A percentile compares a stretch with the other conserved stretches of the same genome.
Conservation (phyloP, 2,888 invertebrate genomes). For the Phortica okadai region DNA sequence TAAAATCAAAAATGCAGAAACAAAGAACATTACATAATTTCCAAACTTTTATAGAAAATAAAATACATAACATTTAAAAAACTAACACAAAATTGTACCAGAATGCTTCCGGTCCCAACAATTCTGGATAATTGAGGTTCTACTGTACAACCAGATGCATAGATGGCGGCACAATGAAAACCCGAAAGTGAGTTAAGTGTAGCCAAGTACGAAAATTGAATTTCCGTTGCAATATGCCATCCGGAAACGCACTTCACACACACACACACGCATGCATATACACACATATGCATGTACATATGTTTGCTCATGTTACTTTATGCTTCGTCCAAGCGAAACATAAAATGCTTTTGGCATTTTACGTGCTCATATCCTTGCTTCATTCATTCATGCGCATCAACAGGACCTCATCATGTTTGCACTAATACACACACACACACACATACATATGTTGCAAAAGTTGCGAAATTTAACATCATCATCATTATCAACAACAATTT, state of each 20-base stretch:
- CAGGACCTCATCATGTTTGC: constrained; percentile 11
- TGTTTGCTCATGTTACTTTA: neutral
- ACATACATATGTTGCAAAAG: constrained; percentile 18
- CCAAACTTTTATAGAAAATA: too few species aligned
- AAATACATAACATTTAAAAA: too few species aligned
- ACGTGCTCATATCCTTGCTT: neutral
- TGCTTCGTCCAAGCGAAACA: neutral
- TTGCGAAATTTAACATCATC: constrained; percentile 13
- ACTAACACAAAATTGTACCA: too few species aligned
- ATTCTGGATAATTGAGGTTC: too few species aligned
- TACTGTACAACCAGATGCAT: neutral
- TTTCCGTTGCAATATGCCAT: constrained; percentile 49
- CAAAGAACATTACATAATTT: too few species aligned
- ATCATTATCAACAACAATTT: neutral
- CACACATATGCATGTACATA: constrained; percentile 35
- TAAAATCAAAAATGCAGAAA: too few species aligned
- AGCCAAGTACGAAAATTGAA: constrained; percentile 46
- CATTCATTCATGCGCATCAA: neutral
- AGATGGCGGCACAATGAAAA: neutral
- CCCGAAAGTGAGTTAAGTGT: constrained; percentile 41
- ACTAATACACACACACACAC: too few species aligned
- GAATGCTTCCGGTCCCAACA: too few species aligned
- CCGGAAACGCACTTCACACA: constrained; percentile 19
- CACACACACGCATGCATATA: constrained; percentile 35
- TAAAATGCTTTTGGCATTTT: constrained; percentile 20